phyloP scores from a whole-genome alignment of 2,888 invertebrate genomes.

The Alitta virens region DNA sequence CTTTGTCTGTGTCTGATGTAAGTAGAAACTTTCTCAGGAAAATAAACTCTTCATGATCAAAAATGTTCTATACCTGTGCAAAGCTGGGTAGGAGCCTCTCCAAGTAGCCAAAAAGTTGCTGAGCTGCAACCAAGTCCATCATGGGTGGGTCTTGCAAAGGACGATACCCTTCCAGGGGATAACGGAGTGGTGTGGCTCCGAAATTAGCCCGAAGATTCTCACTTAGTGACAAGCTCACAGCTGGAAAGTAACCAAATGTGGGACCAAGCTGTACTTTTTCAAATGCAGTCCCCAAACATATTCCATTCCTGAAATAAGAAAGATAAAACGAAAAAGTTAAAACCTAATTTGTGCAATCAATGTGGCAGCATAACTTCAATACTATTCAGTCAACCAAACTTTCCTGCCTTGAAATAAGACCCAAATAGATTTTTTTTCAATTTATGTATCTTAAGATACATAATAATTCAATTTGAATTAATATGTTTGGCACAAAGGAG shows the following conservation, averaged over 20 bases:
- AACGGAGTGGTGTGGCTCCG: slow-evolving; percentile 65
- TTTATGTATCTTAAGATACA: too few relatives aligned
- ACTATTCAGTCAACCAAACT: too few relatives aligned
- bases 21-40: too few relatives aligned
- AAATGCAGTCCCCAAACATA: slow-evolving; percentile 73
- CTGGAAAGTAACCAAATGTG: slow-evolving; percentile 76
- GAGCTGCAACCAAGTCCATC: slow-evolving; percentile 53
- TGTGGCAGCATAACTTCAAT: too few relatives aligned
- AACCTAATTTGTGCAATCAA: too few relatives aligned
- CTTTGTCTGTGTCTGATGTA: too few relatives aligned
- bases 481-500: too few relatives aligned
- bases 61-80: slow-evolving; percentile 27
- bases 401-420: too few relatives aligned
- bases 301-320: slow-evolving; percentile 66
- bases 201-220: slow-evolving; percentile 79
- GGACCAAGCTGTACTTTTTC: slow-evolving; percentile 69
- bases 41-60: too few relatives aligned
- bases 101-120: slow-evolving; percentile 60
- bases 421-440: too few relatives aligned
- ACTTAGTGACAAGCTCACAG: slow-evolving; percentile 74
- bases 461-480: too few relatives aligned
- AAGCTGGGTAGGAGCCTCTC: slow-evolving; percentile 55
- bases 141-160: slow-evolving; percentile 64
- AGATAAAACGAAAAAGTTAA: too few relatives aligned
- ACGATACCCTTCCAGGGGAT: slow-evolving; percentile 61